Evolutionary conservation across 2,888 invertebrate species (phyloP), one percentile per base, ranked within the genome.

Genomic region (Operophtera brumata): DNA sequence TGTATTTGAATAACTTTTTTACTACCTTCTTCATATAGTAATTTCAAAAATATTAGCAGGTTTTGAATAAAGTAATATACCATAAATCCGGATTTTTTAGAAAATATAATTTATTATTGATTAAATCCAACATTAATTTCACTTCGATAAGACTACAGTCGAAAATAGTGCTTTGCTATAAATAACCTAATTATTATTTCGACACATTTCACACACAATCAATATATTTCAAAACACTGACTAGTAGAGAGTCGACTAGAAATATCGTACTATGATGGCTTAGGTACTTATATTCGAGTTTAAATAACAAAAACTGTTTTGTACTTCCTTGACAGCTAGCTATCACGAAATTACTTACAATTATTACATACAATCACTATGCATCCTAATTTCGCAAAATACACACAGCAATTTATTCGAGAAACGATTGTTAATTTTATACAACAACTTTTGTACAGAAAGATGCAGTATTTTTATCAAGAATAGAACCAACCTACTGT

Each of bases 1-100:
- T 92, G 92, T 92, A 92, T 92, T 92, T 92, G 92, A 92, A 82
- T 73, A 78, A 71, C 77, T 81, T 79, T 75, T 87, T 90, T 84
- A 64, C 63, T 67, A 56, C 43, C 45, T 47, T 45, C 4, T 13
- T 46, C 62, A 1, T 14, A 35, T 32, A 20, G 14, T 13, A 61
- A 1, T 20, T 32, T 34, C 13, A 32, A 13, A 13, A 6, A 37
- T 10, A 8, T 28, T 30, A 2, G 5, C 11, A 46, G 30, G 30
- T 48, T 25, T 35, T n/a, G 35, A 13, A 42, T 35, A 13, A 30
- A 6, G 7, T 11, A 41, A 44, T 20, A 2, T 20, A 48, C 1
- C 35, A 14, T 20, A 42, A 10, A 55, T 32, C 10, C 37, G 13
- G 20, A 44, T 47, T 51, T 47, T 46, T 44, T 28, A 40, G 35